Base-by-base conservation (phyloP, 2,797 vertebrate species). In the Anguilla anguilla region DNA sequence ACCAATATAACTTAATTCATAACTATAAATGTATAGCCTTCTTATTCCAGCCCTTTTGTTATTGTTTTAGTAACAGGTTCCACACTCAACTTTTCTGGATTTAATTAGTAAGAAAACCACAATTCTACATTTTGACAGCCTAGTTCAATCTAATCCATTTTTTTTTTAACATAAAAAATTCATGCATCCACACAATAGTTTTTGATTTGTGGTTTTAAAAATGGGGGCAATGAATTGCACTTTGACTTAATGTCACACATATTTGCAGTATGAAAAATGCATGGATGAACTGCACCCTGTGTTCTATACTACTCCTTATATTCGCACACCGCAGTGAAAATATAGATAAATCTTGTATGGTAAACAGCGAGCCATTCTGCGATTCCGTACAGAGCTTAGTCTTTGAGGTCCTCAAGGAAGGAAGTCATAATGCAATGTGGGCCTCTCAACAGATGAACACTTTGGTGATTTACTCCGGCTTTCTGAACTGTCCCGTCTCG, bases 381-480 rank as follows among this genome's bases (percentile, higher is more conserved):
- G 35, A 81, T 46, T 82, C 79, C 79, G 25, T 46, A 46, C 35
- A 46, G 79, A 82, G 77, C 35, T 22, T 6, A 46, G 79, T 11
- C 79, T 82, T 51, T 67, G 51, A 9, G 28, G 22, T 5, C 77
- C 22, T 10, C 39, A 46, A 59, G 86, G 79, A 57, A 72, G 79
- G 85, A 88, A 86, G 31, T 28, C 88, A 84, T 86, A 83, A 31
- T 22, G 35, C 88, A 35, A 46, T 22, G 35, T 77, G 85, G 67
- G 64, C 86, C 67, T 51, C 67, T 86, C 55, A 86, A 84, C 81
- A 86, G 85, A 83, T 77, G 85, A 89, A 53, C 85, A 53, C 77
- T 81, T 43, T 22, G 6, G 85, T 84, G 88, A 89, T 89, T 89
- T 89, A 89, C 88, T 84, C 64, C 19, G 84, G 84, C 69, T 85